phyloP scores from a whole-genome alignment of 2,797 vertebrate species.

The Tragopan temminckii region DNA sequence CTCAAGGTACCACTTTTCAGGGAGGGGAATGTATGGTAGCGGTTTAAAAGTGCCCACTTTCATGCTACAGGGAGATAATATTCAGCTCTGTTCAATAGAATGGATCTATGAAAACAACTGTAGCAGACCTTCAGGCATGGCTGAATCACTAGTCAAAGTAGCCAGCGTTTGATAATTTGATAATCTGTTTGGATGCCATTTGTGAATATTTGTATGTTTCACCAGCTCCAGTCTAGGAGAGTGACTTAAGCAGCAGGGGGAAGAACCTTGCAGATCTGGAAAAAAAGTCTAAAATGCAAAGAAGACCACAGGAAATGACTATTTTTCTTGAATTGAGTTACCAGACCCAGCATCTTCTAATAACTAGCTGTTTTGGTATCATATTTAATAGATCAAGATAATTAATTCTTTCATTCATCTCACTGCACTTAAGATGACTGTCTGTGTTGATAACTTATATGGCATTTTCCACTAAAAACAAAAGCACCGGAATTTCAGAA shows the following conservation, averaged over 20 bases:
- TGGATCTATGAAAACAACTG: neutral
- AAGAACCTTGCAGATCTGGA: neutral
- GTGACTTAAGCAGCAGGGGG: neutral
- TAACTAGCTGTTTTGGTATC: neutral
- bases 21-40: too few relatives aligned
- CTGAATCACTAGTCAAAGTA: neutral
- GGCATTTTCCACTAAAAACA: neutral
- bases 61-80: neutral
- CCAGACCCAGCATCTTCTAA: neutral
- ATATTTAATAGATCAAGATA: neutral
- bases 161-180: neutral
- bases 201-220: neutral
- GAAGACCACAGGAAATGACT: neutral
- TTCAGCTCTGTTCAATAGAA: neutral
- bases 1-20: neutral
- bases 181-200: fast-evolving
- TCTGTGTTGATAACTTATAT: neutral
- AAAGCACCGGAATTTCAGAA: neutral
- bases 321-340: neutral
- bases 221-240: neutral
- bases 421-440: neutral
- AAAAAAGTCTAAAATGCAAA: neutral
- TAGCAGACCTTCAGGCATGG: neutral
- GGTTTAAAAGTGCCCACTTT: neutral
- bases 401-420: neutral